Evolutionary conservation across 2,888 invertebrate genomes (phyloP), one percentile per base, ranked within the genome.

Genomic region (Romanomermis culicivorax): DNA sequence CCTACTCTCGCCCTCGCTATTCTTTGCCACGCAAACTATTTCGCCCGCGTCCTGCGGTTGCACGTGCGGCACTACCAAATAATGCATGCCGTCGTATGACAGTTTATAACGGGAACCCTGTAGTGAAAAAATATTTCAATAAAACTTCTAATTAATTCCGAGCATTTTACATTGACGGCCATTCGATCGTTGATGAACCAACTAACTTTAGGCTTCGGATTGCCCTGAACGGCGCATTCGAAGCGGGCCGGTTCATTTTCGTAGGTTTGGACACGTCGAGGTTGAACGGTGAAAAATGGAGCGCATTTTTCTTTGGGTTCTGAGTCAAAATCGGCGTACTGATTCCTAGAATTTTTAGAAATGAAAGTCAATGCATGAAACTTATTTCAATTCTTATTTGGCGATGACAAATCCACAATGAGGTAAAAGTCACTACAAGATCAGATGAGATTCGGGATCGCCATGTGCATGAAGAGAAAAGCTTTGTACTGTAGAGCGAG

Each of bases 181-280:
- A 65, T 71, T 54, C 69, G 63, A 42, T 70, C 73, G 63, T 75
- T 71, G 61, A 71, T 70, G 64, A 58, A 69, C 68, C 68, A 68
- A n/a, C 61, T 63, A 24, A 68, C 63, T 57, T 65, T 64, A 1
- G 68, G 64, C 47, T 62, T 58, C 42, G 97, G 97, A 72, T 85
- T 83, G 59, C 97, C 97, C 53, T 87, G 87, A 27, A 97, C 91
- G 61, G 95, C 85, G 67, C 91, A 91, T 70, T 89, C 86, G 78
- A 93, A 99, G 62, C 93, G 79, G 25, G 95, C 93, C 74, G 85
- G 83, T 71, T 91, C 89, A 51, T 95, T 91, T 74, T 97, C 97
- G 69, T 85, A 83, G 0, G 88, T 88, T 24, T 80, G 80, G 53
- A 81, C 79, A 43, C 88, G 82, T 68, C 93, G 88, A 2, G 93